Evolutionary conservation across 2,113 vertebrate genomes (phyloP), one percentile per base, ranked within the genome.

Genomic region (Nanorana parkeri): DNA sequence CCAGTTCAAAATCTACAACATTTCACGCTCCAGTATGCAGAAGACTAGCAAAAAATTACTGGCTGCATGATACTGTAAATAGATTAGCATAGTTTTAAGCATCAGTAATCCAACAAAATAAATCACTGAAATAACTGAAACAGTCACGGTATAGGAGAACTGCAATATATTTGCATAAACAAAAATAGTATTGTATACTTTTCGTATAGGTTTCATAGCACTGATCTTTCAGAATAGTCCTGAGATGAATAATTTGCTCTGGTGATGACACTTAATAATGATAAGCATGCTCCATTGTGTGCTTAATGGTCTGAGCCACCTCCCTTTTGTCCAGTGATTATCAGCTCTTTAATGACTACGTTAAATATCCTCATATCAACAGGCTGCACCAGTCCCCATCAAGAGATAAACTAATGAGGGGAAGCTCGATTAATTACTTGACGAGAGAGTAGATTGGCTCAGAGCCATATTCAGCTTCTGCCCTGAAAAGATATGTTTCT

Each of bases 321-420:
- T 81, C 80, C 80, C 80, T 66, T 74, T 81, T 81, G 80, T 81
- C 80, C 80, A 81, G 80, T 58, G 80, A 75, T 81, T 81, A 81
- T 69, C 61, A 81, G 54, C 41, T 81, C 69, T 55, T 81, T 81
- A 81, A 81, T 73, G 69, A 74, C 61, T 20, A 75, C 69, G 61
- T 81, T 72, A 81, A 81, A 81, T 68, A 75, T 74, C 69, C 80
- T 58, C 69, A 81, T 74, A 81, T 81, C 80, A 81, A 75, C 80
- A 81, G 80, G 69, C 68, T 61, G 32, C 80, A 81, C 69, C 80
- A 81, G 80, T 81, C 61, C 52, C 72, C 72, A 81, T 74, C 80
- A 66, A 66, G 80, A 81, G 68, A 74, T 81, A 81, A 63, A 81
- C 68, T 81, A 81, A 81, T 81, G 80, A 81, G 69, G 80, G 80